Evolutionary conservation across 2,888 invertebrate genomes (phyloP).

Genomic region (Laspeyria flexula): DNA sequence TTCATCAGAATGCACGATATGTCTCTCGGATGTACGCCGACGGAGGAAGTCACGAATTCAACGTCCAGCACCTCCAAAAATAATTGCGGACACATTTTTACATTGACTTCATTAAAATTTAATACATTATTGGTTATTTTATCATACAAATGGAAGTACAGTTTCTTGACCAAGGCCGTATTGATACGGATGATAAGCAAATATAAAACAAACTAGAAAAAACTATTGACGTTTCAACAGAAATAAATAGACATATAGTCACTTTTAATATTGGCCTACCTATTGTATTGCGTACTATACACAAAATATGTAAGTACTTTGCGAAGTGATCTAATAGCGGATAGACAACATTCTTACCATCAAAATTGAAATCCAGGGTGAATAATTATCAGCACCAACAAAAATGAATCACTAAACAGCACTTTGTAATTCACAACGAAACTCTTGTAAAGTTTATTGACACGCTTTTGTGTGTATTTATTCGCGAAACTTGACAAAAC

Average conservation of each 20-base stretch:
- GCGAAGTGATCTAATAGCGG: slow-evolving; percentile 25
- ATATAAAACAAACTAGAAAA: slow-evolving; percentile 28
- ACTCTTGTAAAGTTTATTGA: slow-evolving; percentile 59
- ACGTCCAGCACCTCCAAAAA: slow-evolving; percentile 7
- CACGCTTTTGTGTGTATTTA: slow-evolving; percentile 54
- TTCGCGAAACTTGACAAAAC: slow-evolving; percentile 16
- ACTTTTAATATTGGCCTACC: neutral
- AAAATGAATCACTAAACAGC: slow-evolving; percentile 46
- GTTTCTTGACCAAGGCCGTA: slow-evolving; percentile 20
- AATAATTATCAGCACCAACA: slow-evolving; percentile 38
- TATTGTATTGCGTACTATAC: neutral
- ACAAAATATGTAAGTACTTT: slow-evolving; percentile 5
- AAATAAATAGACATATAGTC: neutral
- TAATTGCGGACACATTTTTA: slow-evolving; percentile 13
- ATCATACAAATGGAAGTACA: neutral
- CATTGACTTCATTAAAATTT: neutral
- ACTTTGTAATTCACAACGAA: slow-evolving; percentile 55
- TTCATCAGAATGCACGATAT: slow-evolving; percentile 43
- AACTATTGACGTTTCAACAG: slow-evolving; percentile 10
- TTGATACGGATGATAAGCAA: slow-evolving; percentile 38
- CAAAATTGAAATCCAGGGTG: slow-evolving; percentile 76
- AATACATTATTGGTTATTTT: neutral
- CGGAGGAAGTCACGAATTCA: slow-evolving; percentile 32
- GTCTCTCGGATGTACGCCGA: slow-evolving; percentile 28
- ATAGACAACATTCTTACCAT: slow-evolving; percentile 58